Conservation (phyloP, 2,888 invertebrate species). For the Amaurobius ferox region DNA sequence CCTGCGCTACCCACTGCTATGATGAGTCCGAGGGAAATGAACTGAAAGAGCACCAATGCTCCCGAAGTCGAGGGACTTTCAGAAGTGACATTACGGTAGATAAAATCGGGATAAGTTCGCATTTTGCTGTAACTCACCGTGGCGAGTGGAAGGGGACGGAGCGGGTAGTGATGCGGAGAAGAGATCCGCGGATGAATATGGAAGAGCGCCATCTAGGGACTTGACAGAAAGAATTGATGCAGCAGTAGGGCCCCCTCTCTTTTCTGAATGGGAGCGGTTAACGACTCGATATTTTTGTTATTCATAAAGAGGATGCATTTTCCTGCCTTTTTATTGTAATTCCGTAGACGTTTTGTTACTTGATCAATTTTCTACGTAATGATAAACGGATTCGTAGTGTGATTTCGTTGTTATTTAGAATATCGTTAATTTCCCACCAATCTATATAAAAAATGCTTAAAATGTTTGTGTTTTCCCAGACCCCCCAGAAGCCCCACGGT, state of each 20-base stretch:
- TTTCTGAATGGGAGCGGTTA: no score
- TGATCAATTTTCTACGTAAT: no score
- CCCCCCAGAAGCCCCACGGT: no score
- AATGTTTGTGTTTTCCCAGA: no score
- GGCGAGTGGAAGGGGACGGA: constrained; percentile 31
- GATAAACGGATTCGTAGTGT: no score
- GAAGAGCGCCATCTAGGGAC: constrained; percentile 42
- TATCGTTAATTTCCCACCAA: no score
- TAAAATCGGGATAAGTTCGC: constrained; percentile 22
- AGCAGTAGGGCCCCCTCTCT: constrained; percentile 1
- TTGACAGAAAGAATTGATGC: constrained; percentile 31
- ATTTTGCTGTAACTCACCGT: constrained; percentile 15
- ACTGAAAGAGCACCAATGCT: constrained; percentile 48
- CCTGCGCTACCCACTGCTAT: constrained; percentile 68
- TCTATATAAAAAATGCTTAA: no score
- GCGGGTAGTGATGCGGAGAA: constrained; percentile 43
- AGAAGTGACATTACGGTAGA: constrained; percentile 26
- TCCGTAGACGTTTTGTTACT: no score
- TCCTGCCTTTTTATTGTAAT: no score
- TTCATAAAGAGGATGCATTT: no score
- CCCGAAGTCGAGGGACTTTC: constrained; percentile 6
- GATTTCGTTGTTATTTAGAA: no score
- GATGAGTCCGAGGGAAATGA: constrained; percentile 68
- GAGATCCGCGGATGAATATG: not conserved
- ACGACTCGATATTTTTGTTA: no score